A percentile compares a stretch with the other conserved stretches of the same genome.
Evolutionary conservation across 1,140 invertebrate species (phyloP).

Genomic region (Branchinecta lindahli): DNA sequence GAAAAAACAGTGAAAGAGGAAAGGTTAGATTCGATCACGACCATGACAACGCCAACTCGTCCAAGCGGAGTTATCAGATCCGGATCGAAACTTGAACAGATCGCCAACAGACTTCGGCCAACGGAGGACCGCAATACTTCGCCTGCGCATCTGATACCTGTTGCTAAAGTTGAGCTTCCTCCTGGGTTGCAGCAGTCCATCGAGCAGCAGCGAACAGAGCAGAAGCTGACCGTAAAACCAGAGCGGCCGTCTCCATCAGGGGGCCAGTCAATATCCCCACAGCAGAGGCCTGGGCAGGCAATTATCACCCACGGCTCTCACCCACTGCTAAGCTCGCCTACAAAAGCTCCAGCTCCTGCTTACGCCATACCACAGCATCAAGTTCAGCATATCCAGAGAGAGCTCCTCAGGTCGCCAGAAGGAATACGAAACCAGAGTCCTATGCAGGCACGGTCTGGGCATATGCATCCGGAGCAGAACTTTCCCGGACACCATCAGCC

Average conservation of each 20-base stretch:
- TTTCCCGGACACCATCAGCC: no score
- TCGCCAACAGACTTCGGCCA: neutral
- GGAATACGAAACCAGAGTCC: neutral
- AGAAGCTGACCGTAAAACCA: neutral
- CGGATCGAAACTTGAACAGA: neutral
- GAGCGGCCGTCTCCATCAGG: neutral
- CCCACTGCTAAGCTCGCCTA: neutral
- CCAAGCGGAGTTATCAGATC: neutral
- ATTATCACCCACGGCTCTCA: neutral
- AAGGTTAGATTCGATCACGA: neutral
- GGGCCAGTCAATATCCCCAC: neutral
- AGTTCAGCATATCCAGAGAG: neutral
- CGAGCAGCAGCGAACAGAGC: neutral
- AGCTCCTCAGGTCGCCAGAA: neutral
- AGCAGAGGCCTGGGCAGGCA: neutral
- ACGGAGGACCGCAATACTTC: neutral
- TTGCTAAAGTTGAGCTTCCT: constrained; percentile 3
- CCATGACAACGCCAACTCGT: neutral
- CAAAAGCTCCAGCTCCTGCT: neutral
- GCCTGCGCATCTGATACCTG: neutral
- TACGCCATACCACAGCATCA: neutral
- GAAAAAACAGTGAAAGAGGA: neutral
- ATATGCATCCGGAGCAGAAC: no score
- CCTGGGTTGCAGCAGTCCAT: neutral
- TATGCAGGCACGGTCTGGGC: neutral